Conservation (phyloP, 2,113 vertebrate species). For the Tragelaphus imberbis region DNA sequence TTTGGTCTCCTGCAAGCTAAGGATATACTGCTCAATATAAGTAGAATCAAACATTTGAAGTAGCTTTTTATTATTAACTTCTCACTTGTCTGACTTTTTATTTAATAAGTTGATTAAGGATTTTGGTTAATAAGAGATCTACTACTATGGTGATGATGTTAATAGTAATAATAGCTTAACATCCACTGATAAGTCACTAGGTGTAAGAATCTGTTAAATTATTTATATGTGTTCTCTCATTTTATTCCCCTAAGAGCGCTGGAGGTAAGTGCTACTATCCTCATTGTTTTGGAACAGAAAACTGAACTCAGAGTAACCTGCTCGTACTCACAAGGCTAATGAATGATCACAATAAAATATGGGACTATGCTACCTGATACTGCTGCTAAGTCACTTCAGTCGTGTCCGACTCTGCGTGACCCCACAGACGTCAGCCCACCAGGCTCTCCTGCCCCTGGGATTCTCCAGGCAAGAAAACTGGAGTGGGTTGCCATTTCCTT, state of each 20-base stretch:
- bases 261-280: background rate
- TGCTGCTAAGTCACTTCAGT: too few relatives aligned
- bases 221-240: background rate
- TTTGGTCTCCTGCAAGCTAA: background rate
- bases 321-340: background rate
- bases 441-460: too few relatives aligned
- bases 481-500: too few relatives aligned
- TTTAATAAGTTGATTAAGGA: background rate
- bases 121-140: background rate
- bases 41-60: background rate
- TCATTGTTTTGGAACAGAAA: background rate
- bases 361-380: background rate
- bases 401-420: too few relatives aligned
- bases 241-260: background rate
- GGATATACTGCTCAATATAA: background rate
- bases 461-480: too few relatives aligned
- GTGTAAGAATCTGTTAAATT: background rate
- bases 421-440: too few relatives aligned
- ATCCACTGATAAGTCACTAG: background rate
- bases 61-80: background rate
- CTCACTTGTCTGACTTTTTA: background rate
- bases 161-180: background rate
- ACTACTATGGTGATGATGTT: background rate
- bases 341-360: background rate
- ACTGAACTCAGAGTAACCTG: background rate